A percentile compares a stretch with the other conserved stretches of the same genome.
These are phyloP conservation scores for Chaetura pelagica DNA, from an alignment of 2,113 vertebrate genomes.

Conservation along the genomic window DNA sequence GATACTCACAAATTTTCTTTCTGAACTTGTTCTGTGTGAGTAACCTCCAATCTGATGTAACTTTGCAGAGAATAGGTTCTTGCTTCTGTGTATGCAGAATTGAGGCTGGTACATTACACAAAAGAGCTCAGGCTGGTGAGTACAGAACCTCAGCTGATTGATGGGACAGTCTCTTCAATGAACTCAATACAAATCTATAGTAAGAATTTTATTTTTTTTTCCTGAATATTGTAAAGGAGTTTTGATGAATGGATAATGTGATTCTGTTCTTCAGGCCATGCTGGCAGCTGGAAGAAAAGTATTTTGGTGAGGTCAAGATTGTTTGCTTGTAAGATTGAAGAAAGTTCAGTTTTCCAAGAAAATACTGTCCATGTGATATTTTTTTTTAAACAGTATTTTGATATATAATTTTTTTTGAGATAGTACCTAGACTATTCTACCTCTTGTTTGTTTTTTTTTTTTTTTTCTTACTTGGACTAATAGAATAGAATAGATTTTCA, in stretches of 20 bases:
- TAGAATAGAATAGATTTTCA: not conserved
- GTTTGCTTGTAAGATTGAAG: not conserved
- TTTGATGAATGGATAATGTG: not conserved
- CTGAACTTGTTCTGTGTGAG: too few relatives aligned
- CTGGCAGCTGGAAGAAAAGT: not conserved
- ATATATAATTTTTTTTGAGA: too few relatives aligned
- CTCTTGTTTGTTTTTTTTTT: too few relatives aligned
- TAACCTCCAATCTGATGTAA: too few relatives aligned
- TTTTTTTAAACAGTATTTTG: too few relatives aligned
- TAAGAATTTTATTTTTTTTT: not conserved
- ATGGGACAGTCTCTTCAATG: too few relatives aligned
- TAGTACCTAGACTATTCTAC: too few relatives aligned
- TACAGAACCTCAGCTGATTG: fast-evolving
- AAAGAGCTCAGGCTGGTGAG: not conserved
- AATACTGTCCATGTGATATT: not conserved
- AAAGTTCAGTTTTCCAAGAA: not conserved
- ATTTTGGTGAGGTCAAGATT: not conserved
- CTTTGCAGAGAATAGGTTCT: too few relatives aligned
- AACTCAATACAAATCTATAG: not conserved
- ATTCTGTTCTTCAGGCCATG: too few relatives aligned
- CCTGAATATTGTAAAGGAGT: not conserved
- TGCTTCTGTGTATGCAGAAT: too few relatives aligned
- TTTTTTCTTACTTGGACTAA: fast-evolving
- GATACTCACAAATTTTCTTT: too few relatives aligned
- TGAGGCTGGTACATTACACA: not conserved